Evolutionary conservation across 2,113 vertebrate species (phyloP).

Genomic region (Poeciliopsis occidentalis): DNA sequence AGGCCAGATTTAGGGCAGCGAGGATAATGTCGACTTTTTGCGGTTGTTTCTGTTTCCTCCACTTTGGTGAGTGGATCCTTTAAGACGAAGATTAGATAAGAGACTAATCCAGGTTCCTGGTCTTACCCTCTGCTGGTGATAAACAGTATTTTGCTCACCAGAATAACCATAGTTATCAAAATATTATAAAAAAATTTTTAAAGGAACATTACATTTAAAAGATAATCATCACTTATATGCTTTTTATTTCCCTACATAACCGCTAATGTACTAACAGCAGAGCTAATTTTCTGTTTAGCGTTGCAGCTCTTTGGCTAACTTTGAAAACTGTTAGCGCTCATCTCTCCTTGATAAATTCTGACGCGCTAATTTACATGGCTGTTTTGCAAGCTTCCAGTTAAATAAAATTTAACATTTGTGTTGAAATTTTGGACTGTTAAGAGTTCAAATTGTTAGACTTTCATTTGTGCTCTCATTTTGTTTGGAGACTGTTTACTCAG

Average conservation of each 20-base stretch:
- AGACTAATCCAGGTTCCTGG: not conserved
- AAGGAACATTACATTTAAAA: not conserved
- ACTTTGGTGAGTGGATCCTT: not conserved
- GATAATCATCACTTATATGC: not conserved
- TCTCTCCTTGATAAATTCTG: too few relatives aligned
- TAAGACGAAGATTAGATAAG: slow-evolving; percentile 33
- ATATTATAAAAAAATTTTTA: not conserved
- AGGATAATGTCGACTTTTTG: slow-evolving; percentile 66
- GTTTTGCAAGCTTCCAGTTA: too few relatives aligned
- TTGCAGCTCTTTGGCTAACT: too few relatives aligned
- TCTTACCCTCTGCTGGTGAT: not conserved
- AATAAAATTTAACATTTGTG: too few relatives aligned
- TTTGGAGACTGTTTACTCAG: too few relatives aligned
- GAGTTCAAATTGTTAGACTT: too few relatives aligned
- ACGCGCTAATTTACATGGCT: too few relatives aligned
- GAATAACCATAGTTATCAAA: not conserved
- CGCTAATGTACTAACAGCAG: too few relatives aligned
- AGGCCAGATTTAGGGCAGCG: slow-evolving; percentile 78
- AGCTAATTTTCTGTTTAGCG: too few relatives aligned
- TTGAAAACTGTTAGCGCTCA: too few relatives aligned
- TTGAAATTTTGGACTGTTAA: too few relatives aligned
- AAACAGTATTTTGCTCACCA: not conserved
- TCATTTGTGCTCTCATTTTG: too few relatives aligned
- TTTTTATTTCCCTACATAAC: not conserved
- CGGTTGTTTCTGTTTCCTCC: not conserved